A percentile compares a stretch with the other conserved stretches of the same genome.
Evolutionary conservation across 2,113 vertebrate genomes (phyloP).

Genomic region (Raphicerus campestris): DNA sequence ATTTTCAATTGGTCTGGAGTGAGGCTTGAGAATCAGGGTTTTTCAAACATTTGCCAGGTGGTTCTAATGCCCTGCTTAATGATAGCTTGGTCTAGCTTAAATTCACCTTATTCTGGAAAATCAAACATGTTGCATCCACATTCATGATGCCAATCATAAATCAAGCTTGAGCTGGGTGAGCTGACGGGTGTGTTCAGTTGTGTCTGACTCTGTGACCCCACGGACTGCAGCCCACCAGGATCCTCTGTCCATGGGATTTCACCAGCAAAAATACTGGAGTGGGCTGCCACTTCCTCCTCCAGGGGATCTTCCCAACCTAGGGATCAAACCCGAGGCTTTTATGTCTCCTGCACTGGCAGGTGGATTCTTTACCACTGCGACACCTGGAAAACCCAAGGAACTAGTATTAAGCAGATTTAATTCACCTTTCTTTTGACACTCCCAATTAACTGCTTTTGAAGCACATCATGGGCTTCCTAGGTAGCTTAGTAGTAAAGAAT

Average conservation of each 20-base stretch:
- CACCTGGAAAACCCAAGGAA: background rate
- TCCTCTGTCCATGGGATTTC: background rate
- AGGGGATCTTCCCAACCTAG: background rate
- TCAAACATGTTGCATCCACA: background rate
- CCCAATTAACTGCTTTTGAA: background rate
- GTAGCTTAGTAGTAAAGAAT: background rate
- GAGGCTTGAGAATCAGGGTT: background rate
- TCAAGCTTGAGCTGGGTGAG: background rate
- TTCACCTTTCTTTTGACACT: background rate
- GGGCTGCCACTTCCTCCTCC: background rate
- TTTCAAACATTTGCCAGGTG: background rate
- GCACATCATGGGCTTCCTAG: background rate
- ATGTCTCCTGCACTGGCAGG: background rate
- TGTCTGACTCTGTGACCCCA: background rate
- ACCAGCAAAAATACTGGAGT: background rate
- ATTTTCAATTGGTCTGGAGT: background rate
- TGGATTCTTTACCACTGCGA: background rate
- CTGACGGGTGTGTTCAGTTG: background rate
- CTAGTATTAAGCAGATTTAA: background rate
- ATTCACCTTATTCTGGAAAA: background rate
- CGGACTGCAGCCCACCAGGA: background rate
- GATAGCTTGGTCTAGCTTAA: background rate
- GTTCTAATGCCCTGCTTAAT: background rate
- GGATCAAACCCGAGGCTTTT: background rate
- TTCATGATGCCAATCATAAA: background rate